phyloP scores from a whole-genome alignment of 2,113 vertebrate genomes.

The Caloenas nicobarica region DNA sequence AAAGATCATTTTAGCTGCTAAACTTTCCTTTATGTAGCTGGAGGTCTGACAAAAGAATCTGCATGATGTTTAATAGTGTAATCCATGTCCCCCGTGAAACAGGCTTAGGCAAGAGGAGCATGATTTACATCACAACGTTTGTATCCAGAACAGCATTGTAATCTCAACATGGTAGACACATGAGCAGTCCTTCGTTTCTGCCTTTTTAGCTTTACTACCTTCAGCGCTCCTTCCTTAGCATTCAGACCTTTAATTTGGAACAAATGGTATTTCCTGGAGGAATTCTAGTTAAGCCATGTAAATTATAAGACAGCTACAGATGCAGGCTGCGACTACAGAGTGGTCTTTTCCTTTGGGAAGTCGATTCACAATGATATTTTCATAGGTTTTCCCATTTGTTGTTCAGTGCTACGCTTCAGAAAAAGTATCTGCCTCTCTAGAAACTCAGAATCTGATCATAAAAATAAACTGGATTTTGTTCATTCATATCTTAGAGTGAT shows the following conservation, averaged over 20 bases:
- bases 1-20: background rate
- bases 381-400: background rate
- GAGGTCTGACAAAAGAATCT: background rate
- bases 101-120: background rate
- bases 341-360: background rate
- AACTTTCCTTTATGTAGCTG: background rate
- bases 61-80: background rate
- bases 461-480: background rate
- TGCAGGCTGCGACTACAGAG: background rate
- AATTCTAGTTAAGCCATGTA: background rate
- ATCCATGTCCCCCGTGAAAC: background rate
- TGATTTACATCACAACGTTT: background rate
- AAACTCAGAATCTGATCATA: background rate
- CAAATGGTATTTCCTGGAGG: background rate
- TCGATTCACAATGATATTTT: background rate
- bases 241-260: background rate
- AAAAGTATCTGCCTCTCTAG: background rate
- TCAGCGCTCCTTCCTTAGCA: background rate
- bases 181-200: fast-evolving
- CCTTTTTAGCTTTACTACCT: background rate
- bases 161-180: background rate
- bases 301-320: background rate
- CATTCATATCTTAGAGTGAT: background rate
- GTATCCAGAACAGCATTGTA: background rate
- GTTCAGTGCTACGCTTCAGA: background rate